A percentile compares a stretch with the other conserved stretches of the same genome.
Conservation (phyloP, 2,888 invertebrate species). For the Agriopis marginaria region DNA sequence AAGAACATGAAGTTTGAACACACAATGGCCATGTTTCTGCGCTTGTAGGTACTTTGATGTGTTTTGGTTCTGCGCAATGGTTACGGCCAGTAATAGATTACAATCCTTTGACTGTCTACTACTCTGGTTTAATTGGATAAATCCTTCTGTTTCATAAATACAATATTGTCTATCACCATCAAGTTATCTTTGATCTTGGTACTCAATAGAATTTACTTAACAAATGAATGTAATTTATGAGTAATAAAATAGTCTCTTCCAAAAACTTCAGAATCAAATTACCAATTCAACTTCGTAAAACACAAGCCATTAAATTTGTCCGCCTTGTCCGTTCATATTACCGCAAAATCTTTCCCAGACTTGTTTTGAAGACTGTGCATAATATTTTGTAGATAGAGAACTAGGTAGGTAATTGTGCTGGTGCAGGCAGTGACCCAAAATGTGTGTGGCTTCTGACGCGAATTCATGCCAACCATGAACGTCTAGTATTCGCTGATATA, state of each 20-base stretch:
- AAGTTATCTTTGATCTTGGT: conserved; percentile 3
- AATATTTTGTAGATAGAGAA: no score
- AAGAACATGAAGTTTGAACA: no score
- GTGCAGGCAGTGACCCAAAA: no score
- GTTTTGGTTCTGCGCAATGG: no score
- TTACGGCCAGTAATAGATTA: conserved; percentile 14
- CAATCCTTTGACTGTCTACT: conserved; percentile 14
- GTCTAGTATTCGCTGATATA: no score
- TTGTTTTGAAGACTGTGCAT: conserved; percentile 26
- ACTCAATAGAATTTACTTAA: neutral
- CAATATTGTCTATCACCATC: neutral
- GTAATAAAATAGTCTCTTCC: neutral
- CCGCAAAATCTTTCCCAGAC: conserved; percentile 18
- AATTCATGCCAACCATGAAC: no score
- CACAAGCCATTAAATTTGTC: conserved; percentile 22
- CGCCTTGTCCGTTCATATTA: conserved; percentile 22
- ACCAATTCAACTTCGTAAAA: conserved; percentile 10
- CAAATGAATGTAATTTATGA: neutral
- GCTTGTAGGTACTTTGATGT: no score
- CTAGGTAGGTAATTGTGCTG: no score
- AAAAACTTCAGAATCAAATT: neutral
- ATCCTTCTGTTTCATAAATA: conserved; percentile 3
- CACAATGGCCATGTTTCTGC: no score
- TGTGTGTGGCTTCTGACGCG: no score
- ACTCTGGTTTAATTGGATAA: conserved; percentile 3